Percentiles rank a stretch among this genome's conserved stretches.
Evolutionary conservation across 1,140 invertebrate species (phyloP).

Genomic region (Chymomyza costata): DNA sequence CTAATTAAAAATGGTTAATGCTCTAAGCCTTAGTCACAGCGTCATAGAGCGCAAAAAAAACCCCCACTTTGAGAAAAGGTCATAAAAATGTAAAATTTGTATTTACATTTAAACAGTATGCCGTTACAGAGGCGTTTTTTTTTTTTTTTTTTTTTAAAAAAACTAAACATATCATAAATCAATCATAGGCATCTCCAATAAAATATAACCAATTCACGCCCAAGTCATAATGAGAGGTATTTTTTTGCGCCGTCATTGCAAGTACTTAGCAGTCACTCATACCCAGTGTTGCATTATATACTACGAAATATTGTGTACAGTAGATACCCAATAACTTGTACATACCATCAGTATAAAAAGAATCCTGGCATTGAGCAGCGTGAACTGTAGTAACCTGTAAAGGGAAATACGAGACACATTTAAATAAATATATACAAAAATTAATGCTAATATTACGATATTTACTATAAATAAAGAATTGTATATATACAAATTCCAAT

Average conservation of each 20-base stretch:
- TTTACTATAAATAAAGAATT: conserved; percentile 50
- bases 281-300: too few species aligned
- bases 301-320: background rate
- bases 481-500: conserved; percentile 19
- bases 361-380: conserved; percentile 71
- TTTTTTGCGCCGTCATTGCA: conserved; percentile 4
- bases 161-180: conserved; percentile 25
- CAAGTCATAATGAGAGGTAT: conserved; percentile 13
- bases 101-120: too few species aligned
- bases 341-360: conserved; percentile 72
- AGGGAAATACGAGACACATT: conserved; percentile 9
- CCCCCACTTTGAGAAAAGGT: too few species aligned
- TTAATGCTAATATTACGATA: conserved; percentile 44
- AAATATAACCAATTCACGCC: conserved; percentile 21
- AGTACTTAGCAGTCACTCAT: conserved; percentile 14
- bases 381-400: conserved; percentile 74
- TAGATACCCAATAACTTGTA: conserved; percentile 4
- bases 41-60: too few species aligned
- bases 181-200: conserved; percentile 28
- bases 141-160: too few species aligned
- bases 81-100: conserved; percentile 9
- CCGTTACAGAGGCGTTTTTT: conserved; percentile 6
- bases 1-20: too few species aligned
- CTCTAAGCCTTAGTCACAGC: too few species aligned
- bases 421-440: conserved; percentile 13